Conservation (phyloP, 2,888 invertebrate genomes). For the Himalopsyche anomala region DNA sequence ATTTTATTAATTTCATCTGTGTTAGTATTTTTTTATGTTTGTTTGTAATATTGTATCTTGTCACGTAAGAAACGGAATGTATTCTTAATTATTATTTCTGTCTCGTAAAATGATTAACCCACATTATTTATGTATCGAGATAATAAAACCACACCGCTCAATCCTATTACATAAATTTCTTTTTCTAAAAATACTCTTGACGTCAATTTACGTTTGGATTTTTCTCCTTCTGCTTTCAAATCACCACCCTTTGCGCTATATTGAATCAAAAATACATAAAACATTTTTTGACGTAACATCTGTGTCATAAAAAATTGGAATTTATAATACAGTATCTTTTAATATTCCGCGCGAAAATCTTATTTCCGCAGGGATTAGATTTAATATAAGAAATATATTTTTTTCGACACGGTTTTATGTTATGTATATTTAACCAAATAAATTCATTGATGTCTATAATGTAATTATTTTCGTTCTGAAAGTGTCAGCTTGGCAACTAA, state of each 20-base stretch:
- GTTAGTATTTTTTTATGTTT: no score
- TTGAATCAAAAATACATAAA: slow-evolving; percentile 43
- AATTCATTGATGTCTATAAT: no score
- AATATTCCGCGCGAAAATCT: slow-evolving; percentile 5
- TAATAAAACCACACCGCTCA: background rate
- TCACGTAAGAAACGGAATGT: no score
- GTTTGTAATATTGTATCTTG: no score
- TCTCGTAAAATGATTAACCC: no score
- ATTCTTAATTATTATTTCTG: no score
- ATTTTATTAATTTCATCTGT: no score
- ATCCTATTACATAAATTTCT: background rate
- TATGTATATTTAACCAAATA: no score
- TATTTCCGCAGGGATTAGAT: background rate
- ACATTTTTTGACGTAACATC: slow-evolving; percentile 35
- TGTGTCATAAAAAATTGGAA: slow-evolving; percentile 2
- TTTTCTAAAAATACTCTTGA: background rate
- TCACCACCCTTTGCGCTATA: slow-evolving; percentile 30
- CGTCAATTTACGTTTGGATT: background rate
- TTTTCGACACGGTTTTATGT: no score
- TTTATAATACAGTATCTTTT: slow-evolving; percentile 33
- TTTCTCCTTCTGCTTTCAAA: background rate
- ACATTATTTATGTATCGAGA: no score
- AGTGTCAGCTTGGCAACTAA: no score
- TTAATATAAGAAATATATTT: background rate
- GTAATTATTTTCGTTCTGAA: no score